Evolutionary conservation across 2,888 invertebrate genomes (phyloP).

Genomic region (Trichopria drosophilae): DNA sequence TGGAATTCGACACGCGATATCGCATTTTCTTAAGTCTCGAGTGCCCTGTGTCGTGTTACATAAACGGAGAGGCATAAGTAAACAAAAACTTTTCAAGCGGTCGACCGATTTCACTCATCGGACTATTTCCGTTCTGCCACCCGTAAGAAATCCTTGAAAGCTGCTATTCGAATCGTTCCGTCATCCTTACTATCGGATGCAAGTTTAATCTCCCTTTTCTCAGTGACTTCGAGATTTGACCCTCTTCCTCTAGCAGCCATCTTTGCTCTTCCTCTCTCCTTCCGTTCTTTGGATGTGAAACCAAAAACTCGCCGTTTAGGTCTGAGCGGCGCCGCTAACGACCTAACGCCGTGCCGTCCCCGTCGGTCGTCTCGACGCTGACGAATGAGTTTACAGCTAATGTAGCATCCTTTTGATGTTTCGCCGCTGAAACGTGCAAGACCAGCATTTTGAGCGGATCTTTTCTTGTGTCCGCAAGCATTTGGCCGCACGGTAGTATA

Average conservation of each 20-base stretch:
- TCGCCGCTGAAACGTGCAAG: conserved; percentile 45
- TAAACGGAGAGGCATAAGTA: too few species aligned
- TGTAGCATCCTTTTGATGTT: conserved; percentile 54
- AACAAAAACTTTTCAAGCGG: too few species aligned
- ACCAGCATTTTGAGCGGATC: conserved; percentile 39
- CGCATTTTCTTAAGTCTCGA: too few species aligned
- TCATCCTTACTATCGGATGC: conserved; percentile 31
- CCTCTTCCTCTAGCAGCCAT: too few species aligned
- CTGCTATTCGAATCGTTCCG: conserved; percentile 33
- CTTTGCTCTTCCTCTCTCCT: conserved; percentile 2
- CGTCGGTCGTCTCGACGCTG: conserved; percentile 53
- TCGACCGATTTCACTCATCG: too few species aligned
- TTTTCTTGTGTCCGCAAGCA: conserved; percentile 27
- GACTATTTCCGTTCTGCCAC: conserved; percentile 28
- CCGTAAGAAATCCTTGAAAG: conserved; percentile 28
- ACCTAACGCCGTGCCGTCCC: conserved; percentile 49
- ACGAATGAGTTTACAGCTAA: conserved; percentile 58
- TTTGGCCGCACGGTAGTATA: conserved; percentile 27
- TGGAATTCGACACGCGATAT: too few species aligned
- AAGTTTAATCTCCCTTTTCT: too few species aligned
- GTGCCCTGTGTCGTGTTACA: too few species aligned
- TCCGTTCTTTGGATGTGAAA: conserved; percentile 2
- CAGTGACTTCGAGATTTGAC: too few species aligned
- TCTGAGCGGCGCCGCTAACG: conserved; percentile 50
- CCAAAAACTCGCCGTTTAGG: background rate